phyloP scores from a whole-genome alignment of 2,113 vertebrate genomes.

The Mus spicilegus region DNA sequence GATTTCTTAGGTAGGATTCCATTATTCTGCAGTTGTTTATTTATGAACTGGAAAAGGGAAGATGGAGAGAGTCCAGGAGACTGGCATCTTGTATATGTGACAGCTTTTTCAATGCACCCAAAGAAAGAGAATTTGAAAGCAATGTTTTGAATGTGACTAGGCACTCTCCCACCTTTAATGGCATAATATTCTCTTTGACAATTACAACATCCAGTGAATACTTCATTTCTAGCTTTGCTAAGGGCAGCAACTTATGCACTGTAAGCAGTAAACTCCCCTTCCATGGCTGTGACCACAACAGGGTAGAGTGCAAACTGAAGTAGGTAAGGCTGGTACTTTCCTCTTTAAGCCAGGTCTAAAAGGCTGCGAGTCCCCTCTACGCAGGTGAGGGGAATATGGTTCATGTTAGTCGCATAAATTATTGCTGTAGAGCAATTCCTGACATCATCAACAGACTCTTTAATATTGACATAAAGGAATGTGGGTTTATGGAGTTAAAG shows the following conservation, averaged over 20 bases:
- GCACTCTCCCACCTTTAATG: not conserved
- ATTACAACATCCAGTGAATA: not conserved
- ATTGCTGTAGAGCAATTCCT: not conserved
- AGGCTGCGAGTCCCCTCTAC: not conserved
- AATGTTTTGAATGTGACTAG: not conserved
- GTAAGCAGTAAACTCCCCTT: not conserved
- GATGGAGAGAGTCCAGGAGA: not conserved
- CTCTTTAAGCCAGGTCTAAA: not conserved
- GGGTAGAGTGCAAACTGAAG: not conserved
- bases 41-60: not conserved
- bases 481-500: not conserved
- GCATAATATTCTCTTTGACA: not conserved
- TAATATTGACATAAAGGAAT: not conserved
- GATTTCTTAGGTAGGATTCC: not conserved
- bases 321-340: not conserved
- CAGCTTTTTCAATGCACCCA: not conserved
- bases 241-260: not conserved
- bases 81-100: not conserved
- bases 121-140: not conserved
- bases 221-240: constrained; percentile 4
- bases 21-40: not conserved
- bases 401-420: not conserved
- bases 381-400: not conserved
- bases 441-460: not conserved
- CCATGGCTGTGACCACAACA: not conserved